phyloP scores from a whole-genome alignment of 2,113 vertebrate species.

The Phyllopteryx taeniolatus region DNA sequence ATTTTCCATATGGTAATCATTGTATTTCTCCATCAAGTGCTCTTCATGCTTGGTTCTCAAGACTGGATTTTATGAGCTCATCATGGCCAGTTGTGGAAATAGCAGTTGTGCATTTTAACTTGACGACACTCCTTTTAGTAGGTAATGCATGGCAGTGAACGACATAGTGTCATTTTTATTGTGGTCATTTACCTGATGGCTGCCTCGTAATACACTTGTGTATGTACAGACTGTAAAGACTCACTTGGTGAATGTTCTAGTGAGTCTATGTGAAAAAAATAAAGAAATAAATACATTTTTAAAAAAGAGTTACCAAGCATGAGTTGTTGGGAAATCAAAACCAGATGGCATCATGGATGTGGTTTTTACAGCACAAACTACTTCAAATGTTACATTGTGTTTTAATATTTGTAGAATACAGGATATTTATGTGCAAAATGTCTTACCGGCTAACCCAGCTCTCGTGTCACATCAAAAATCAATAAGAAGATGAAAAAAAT shows the following conservation, averaged over 20 bases:
- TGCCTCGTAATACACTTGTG: neutral
- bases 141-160: neutral
- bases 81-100: neutral
- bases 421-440: neutral
- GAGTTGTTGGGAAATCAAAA: constrained; percentile 15
- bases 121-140: neutral
- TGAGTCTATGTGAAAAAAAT: constrained; percentile 13
- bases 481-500: neutral
- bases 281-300: too few species aligned
- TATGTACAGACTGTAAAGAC: neutral
- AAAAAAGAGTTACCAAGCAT: neutral
- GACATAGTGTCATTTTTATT: neutral
- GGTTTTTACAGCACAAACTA: neutral
- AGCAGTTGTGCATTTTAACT: neutral
- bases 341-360: constrained; percentile 12
- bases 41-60: neutral
- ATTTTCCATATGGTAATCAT: constrained; percentile 9
- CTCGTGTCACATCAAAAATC: neutral
- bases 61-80: constrained; percentile 18
- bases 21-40: neutral
- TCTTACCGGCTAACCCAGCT: neutral
- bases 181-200: neutral
- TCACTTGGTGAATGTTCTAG: constrained; percentile 11
- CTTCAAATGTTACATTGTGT: neutral
- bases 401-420: neutral